These are phyloP conservation scores for Pempheris klunzingeri DNA, from an alignment of 2,797 vertebrate genomes.

Conservation along the genomic window DNA sequence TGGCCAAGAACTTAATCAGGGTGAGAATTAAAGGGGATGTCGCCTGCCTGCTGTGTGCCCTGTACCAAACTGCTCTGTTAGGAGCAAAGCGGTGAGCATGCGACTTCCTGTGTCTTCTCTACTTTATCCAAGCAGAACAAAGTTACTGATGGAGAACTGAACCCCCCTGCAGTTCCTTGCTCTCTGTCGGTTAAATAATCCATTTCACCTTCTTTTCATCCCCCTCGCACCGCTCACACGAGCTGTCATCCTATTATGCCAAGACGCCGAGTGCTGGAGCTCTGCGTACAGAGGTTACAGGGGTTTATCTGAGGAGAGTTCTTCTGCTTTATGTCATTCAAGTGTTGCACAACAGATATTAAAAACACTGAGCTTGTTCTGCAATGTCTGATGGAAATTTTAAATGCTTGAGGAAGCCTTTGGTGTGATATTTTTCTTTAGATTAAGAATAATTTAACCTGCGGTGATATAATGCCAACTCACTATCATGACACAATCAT, in stretches of 20 bases:
- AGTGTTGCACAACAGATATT: constrained; percentile 33
- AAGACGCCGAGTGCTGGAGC: constrained; percentile 50
- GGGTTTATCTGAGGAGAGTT: constrained; percentile 46
- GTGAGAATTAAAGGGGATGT: constrained; percentile 26
- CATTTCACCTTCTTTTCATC: constrained; percentile 81
- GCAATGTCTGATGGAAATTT: constrained; percentile 1
- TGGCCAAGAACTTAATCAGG: constrained; percentile 39
- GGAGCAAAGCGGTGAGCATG: constrained; percentile 51
- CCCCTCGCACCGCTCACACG: constrained; percentile 59
- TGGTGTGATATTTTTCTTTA: background rate
- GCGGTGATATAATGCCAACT: background rate
- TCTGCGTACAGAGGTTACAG: constrained; percentile 43
- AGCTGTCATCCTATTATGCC: constrained; percentile 74
- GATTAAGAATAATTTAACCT: constrained; percentile 5
- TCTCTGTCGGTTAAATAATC: constrained; percentile 83
- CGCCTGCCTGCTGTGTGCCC: constrained; percentile 39
- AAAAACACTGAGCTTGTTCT: constrained; percentile 18
- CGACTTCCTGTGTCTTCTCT: constrained; percentile 63
- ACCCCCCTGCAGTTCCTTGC: constrained; percentile 74
- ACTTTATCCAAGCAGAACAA: constrained; percentile 77
- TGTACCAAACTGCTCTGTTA: constrained; percentile 39
- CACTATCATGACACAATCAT: background rate
- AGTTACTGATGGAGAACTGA: constrained; percentile 78
- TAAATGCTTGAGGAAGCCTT: background rate
- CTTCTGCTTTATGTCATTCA: constrained; percentile 40